Evolutionary conservation across 2,888 invertebrate species (phyloP).

Genomic region (Athetis lepigone): DNA sequence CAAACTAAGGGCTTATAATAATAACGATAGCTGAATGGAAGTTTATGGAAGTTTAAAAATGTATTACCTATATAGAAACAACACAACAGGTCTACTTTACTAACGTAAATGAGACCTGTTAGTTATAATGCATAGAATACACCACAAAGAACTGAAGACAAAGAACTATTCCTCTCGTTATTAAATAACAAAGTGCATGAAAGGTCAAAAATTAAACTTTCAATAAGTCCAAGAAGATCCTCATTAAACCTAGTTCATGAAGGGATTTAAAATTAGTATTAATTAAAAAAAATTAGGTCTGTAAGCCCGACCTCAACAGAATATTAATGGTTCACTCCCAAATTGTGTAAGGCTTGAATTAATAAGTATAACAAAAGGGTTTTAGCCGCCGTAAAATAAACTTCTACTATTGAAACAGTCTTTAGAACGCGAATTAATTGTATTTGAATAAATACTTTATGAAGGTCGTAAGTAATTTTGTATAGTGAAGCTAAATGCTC

Average conservation of each 20-base stretch:
- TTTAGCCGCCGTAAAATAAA: conserved; percentile 16
- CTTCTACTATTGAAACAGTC: conserved; percentile 5
- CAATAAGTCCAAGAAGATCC: conserved; percentile 2
- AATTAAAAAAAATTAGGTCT: conserved; percentile 21
- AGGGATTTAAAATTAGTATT: conserved; percentile 19
- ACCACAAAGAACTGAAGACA: too few species aligned
- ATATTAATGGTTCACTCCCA: conserved; percentile 23
- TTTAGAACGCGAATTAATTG: not conserved
- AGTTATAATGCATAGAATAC: too few species aligned
- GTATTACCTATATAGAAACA: too few species aligned
- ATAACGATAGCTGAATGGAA: too few species aligned
- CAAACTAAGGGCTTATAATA: too few species aligned
- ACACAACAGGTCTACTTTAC: too few species aligned
- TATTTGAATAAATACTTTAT: not conserved
- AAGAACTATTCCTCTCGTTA: too few species aligned
- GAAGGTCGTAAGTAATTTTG: not conserved
- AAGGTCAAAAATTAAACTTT: not conserved
- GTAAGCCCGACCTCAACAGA: not conserved
- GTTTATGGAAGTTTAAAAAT: too few species aligned
- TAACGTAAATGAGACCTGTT: too few species aligned
- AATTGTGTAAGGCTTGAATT: conserved; percentile 24
- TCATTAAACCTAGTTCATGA: conserved; percentile 4
- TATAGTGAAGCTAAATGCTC: not conserved
- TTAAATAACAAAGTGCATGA: too few species aligned
- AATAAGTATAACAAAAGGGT: conserved; percentile 11